A percentile compares a stretch with the other conserved stretches of the same genome.
phyloP scores from a whole-genome alignment of 1,140 invertebrate genomes.

The Ptiloglossa arizonensis region DNA sequence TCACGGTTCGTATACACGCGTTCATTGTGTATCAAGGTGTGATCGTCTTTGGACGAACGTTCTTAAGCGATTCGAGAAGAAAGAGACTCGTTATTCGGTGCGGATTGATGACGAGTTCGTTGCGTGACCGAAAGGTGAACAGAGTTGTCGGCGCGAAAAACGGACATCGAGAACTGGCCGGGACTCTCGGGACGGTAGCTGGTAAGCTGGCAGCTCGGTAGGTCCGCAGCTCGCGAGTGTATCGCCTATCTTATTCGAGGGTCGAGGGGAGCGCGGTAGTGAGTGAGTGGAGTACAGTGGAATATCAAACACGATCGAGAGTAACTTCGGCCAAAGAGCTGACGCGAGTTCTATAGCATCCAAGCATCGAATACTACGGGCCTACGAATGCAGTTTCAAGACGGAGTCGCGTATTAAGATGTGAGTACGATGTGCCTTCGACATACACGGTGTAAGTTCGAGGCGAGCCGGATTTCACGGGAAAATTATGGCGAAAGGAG shows the following conservation, averaged over 20 bases:
- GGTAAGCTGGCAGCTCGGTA: slow-evolving; percentile 30
- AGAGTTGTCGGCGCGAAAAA: slow-evolving; percentile 46
- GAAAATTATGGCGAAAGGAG: slow-evolving; percentile 33
- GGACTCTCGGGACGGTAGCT: slow-evolving; percentile 20
- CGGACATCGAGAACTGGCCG: slow-evolving; percentile 38
- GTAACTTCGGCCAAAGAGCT: slow-evolving; percentile 20
- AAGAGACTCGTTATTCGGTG: not conserved
- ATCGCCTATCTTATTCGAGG: slow-evolving; percentile 17
- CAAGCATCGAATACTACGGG: slow-evolving; percentile 43
- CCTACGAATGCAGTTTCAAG: slow-evolving; percentile 62
- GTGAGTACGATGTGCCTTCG: slow-evolving; percentile 57
- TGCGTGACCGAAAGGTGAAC: not conserved
- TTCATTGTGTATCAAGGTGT: not conserved
- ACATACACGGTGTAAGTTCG: not conserved
- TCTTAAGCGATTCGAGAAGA: not conserved
- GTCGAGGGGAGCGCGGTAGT: slow-evolving; percentile 5
- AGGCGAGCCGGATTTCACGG: slow-evolving; percentile 23
- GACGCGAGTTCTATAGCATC: slow-evolving; percentile 34
- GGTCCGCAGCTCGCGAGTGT: slow-evolving; percentile 32
- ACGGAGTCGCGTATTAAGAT: slow-evolving; percentile 63
- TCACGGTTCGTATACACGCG: slow-evolving; percentile 44
- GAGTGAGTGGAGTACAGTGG: slow-evolving; percentile 49
- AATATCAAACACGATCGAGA: slow-evolving; percentile 40
- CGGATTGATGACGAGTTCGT: not conserved
- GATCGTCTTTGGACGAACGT: not conserved